Evolutionary conservation across 2,888 invertebrate species (phyloP), one percentile per base, ranked within the genome.

Genomic region (Plemyria rubiginata): DNA sequence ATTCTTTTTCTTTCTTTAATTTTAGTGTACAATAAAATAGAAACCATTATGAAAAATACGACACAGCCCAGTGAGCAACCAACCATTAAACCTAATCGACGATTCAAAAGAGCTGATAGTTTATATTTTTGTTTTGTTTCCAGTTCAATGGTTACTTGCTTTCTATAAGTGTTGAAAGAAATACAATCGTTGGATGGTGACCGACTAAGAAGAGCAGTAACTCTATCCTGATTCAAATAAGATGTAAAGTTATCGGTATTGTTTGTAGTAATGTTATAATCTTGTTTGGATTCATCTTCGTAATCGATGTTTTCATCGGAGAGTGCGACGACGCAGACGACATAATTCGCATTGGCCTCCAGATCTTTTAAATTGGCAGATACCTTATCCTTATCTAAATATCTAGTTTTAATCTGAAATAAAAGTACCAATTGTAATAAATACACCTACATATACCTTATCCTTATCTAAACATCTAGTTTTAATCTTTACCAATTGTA

Each of bases 11-110:
- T 80, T 75, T 92, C 92, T 77, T 90, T 92, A 49, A 92, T 86
- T 79, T 92, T 92, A 61, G 92, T 92, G 66, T 92, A 92, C 55
- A 87, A 73, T 65, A 92, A 74, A 76, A 92, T 79, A 9, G 92
- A 81, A 9, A 92, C 90, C 92, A 92, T 90, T 28, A 92, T 76
- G 73, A 92, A 90, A 73, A 92, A 92, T 46, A 92, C 92, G 70
- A 92, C 80, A 70, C 84, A 86, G 58, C 92, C 92, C 78, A 92
- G 79, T 57, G 85, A 83, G 76, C 92, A 92, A 43, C 92, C 92
- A 28, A 92, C 91, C 67, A 92, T 92, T 66, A 92, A 76, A 51
- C 92, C 92, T 82, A 92, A 84, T 62, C 92, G 85, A 57, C 92
- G 84, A 70, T 90, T 88, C 41, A 92, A 76, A 63, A 92, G 81